Evolutionary conservation across 35 echinoderm and acorn worm genomes (phyloP).

Genomic region (Ophioderma brevispina): DNA sequence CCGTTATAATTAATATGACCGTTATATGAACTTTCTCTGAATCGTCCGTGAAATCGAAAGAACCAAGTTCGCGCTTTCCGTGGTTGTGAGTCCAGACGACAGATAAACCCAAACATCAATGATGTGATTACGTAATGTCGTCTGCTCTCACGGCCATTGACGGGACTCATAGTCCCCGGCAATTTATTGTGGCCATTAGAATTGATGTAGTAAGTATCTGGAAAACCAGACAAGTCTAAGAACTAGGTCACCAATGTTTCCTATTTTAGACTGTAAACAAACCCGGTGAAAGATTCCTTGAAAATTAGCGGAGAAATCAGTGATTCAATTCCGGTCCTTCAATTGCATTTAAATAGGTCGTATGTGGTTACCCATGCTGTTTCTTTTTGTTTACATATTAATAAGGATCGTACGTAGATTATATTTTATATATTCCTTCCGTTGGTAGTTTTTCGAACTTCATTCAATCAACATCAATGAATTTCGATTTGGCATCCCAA

Average conservation of each 20-base stretch:
- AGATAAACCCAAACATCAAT: not conserved
- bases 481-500: no score
- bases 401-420: no score
- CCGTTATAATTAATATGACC: not conserved
- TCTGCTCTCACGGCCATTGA: not conserved
- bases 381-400: no score
- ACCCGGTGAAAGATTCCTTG: not conserved
- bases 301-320: no score
- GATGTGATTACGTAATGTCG: not conserved
- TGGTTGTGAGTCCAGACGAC: not conserved
- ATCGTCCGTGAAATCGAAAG: not conserved
- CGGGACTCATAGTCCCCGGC: not conserved
- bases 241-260: not conserved
- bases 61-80: not conserved
- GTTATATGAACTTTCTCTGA: not conserved
- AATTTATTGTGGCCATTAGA: not conserved
- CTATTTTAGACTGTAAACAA: conserved; percentile 1
- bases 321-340: no score
- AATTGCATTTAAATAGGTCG: no score
- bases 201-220: not conserved
- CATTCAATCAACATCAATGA: no score
- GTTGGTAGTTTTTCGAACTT: no score
- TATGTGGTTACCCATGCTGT: no score
- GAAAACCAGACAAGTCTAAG: not conserved
- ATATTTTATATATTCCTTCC: no score